phyloP scores from a whole-genome alignment of 2,888 invertebrate species.

The Himalopsyche tibetana region DNA sequence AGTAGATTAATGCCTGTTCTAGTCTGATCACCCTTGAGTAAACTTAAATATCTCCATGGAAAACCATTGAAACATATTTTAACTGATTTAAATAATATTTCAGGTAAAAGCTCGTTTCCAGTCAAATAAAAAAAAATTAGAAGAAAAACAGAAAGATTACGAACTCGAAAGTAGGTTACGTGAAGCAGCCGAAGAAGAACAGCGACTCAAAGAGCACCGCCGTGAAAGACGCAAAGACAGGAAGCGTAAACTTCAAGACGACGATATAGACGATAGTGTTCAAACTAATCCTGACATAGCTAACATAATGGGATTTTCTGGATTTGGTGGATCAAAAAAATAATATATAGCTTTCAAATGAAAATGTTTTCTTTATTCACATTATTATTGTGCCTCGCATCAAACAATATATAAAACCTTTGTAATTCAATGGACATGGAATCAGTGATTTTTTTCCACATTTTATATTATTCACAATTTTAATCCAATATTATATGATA shows the following conservation, averaged over 20 bases:
- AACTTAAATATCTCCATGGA: too few relatives aligned
- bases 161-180: constrained; percentile 93
- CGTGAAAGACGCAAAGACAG: constrained; percentile 93
- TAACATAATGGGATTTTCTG: constrained; percentile 96
- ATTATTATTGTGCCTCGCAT: too few relatives aligned
- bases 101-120: constrained; percentile 93
- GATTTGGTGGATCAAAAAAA: constrained; percentile 92
- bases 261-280: constrained; percentile 76
- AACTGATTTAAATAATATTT: constrained; percentile 54
- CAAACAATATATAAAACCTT: too few relatives aligned
- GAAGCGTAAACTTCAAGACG: constrained; percentile 88
- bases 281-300: constrained; percentile 85
- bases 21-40: too few relatives aligned
- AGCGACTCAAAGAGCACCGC: constrained; percentile 89
- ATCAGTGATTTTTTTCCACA: too few relatives aligned
- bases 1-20: too few relatives aligned
- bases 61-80: background rate
- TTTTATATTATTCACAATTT: too few relatives aligned
- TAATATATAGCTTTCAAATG: constrained; percentile 68
- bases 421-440: too few relatives aligned
- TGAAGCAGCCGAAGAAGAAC: constrained; percentile 96
- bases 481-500: too few relatives aligned
- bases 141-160: constrained; percentile 97
- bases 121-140: constrained; percentile 93
- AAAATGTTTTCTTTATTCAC: background rate